These are phyloP conservation scores for Chaetorhynchus papuensis DNA, from an alignment of 2,113 vertebrate genomes.

Conservation along the genomic window DNA sequence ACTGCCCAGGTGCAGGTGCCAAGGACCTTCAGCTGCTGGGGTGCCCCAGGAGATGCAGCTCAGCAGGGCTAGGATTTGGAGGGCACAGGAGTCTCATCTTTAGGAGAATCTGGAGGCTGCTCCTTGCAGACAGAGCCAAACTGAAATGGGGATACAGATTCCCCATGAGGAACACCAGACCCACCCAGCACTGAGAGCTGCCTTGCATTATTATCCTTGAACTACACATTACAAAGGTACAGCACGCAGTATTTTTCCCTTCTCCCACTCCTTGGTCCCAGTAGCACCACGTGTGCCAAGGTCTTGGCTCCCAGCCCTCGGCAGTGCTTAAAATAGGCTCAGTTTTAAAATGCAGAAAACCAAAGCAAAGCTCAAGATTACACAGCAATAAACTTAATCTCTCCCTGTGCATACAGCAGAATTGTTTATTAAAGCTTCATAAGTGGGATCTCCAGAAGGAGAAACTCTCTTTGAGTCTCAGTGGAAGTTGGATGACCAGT, in stretches of 20 bases:
- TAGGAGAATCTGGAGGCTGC: not conserved
- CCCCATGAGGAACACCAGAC: not conserved
- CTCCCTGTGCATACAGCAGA: not conserved
- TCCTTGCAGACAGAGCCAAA: not conserved
- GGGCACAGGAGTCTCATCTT: not conserved
- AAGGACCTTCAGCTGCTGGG: not conserved
- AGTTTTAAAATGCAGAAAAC: not conserved
- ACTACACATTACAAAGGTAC: not conserved
- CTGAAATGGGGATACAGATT: not conserved
- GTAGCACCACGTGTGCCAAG: not conserved
- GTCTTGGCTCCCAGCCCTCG: not conserved
- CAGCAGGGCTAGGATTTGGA: not conserved
- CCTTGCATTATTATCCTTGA: not conserved
- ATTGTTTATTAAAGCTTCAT: not conserved
- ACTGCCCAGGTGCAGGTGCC: not conserved
- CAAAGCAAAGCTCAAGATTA: not conserved
- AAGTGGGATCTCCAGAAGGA: not conserved
- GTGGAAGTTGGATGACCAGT: not conserved
- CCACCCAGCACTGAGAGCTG: not conserved
- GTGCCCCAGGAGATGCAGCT: not conserved
- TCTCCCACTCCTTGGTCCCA: not conserved
- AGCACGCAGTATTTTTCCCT: not conserved
- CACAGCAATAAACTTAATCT: not conserved
- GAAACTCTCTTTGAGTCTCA: not conserved
- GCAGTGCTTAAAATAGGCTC: not conserved